Percentiles rank a stretch among this genome's conserved stretches.
These are phyloP conservation scores for Drepana falcataria DNA, from an alignment of 2,888 invertebrate genomes.

Conservation along the genomic window DNA sequence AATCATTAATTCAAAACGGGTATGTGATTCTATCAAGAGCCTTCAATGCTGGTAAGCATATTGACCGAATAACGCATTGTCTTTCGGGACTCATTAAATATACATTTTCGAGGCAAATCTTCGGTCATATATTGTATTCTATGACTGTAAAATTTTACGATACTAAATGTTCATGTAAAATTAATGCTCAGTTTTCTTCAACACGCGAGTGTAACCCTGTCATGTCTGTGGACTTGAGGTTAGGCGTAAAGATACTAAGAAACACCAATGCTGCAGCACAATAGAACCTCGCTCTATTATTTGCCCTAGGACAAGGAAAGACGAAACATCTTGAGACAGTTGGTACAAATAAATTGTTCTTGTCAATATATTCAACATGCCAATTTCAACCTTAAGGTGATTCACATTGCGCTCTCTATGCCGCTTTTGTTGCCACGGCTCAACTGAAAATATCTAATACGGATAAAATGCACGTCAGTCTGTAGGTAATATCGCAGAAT, in stretches of 20 bases:
- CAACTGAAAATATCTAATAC: neutral
- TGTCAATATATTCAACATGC: constrained; percentile 10
- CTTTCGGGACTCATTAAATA: too few relatives aligned
- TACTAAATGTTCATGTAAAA: too few relatives aligned
- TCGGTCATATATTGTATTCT: too few relatives aligned
- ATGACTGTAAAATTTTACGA: too few relatives aligned
- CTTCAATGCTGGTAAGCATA: constrained; percentile 42
- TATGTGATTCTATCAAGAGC: constrained; percentile 10
- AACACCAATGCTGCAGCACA: too few relatives aligned
- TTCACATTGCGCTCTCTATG: neutral
- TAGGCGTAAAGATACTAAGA: too few relatives aligned
- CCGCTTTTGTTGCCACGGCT: neutral
- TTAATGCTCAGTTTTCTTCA: too few relatives aligned
- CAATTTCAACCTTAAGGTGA: constrained; percentile 21
- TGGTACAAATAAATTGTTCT: constrained; percentile 12
- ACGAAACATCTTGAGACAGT: constrained; percentile 38
- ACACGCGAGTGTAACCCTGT: too few relatives aligned
- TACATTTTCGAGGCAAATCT: too few relatives aligned
- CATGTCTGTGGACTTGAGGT: too few relatives aligned
- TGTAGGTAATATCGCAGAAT: neutral
- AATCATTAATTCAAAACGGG: too few relatives aligned
- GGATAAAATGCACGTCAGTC: neutral
- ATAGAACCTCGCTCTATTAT: constrained; percentile 30
- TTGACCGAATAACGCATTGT: too few relatives aligned
- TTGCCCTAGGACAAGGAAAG: constrained; percentile 41